A percentile compares a stretch with the other conserved stretches of the same genome.
These are phyloP conservation scores for Entomyzon cyanotis DNA, from an alignment of 2,113 vertebrate genomes.

Conservation along the genomic window DNA sequence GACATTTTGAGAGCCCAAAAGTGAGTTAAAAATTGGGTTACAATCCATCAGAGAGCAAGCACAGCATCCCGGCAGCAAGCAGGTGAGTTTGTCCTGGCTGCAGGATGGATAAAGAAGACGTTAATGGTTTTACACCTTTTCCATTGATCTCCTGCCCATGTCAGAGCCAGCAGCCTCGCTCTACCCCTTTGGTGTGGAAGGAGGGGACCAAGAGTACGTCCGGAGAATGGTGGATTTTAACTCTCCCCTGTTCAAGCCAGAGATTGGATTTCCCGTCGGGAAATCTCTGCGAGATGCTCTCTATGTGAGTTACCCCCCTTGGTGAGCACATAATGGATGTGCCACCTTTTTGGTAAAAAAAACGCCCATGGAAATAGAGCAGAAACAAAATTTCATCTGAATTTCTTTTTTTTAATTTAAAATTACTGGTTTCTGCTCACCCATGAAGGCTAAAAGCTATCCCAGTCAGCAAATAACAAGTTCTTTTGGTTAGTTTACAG, in stretches of 20 bases:
- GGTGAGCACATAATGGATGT: not conserved
- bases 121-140: not conserved
- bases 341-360: not conserved
- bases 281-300: constrained; percentile 55
- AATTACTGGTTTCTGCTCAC: not conserved
- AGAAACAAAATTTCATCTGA: not conserved
- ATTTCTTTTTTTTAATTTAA: not conserved
- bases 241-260: constrained; percentile 65
- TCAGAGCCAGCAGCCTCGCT: constrained; percentile 9
- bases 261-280: constrained; percentile 75
- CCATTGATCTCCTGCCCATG: not conserved
- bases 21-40: not conserved
- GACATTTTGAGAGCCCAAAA: not conserved
- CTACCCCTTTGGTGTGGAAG: constrained; percentile 26
- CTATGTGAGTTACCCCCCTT: constrained; percentile 67
- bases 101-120: not conserved
- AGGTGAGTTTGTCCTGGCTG: not conserved
- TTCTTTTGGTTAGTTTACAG: constrained; percentile 74
- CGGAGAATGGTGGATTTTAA: constrained; percentile 64
- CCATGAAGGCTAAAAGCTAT: not conserved
- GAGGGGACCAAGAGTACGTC: constrained; percentile 19
- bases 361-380: rapidly evolving
- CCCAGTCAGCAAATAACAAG: not conserved
- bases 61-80: not conserved
- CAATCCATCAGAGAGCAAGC: not conserved